These are phyloP conservation scores for Caenorhabditis inopinata DNA, from an alignment of 1,140 invertebrate genomes.

Conservation along the genomic window DNA sequence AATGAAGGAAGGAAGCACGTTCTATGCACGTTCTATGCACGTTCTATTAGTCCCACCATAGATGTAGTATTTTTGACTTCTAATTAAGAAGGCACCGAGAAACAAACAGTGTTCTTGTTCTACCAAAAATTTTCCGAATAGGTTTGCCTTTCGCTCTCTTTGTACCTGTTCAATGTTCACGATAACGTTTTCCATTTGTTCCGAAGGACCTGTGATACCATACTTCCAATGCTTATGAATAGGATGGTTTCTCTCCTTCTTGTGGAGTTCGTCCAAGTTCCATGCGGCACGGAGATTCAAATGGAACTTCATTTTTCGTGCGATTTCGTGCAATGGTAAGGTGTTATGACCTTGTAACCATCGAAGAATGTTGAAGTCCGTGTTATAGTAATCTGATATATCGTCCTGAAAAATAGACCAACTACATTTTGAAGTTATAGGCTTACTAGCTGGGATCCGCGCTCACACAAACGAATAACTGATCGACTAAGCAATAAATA, in stretches of 20 bases:
- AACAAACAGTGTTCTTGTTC: no score
- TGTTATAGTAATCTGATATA: conserved; percentile 55
- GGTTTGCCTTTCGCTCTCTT: no score
- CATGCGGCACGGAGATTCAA: conserved; percentile 54
- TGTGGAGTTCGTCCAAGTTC: conserved; percentile 52
- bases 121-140: no score
- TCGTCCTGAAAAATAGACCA: conserved; percentile 52
- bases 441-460: no score
- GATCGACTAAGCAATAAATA: not conserved
- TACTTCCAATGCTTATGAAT: conserved; percentile 59
- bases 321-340: conserved; percentile 40
- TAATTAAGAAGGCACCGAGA: no score
- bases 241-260: conserved; percentile 51
- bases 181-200: conserved; percentile 55
- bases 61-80: no score
- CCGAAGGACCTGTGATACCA: conserved; percentile 56
- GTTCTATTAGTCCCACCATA: no score
- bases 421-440: no score
- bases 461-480: no score
- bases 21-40: no score
- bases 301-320: conserved; percentile 52
- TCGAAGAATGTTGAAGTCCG: conserved; percentile 56
- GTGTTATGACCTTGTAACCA: conserved; percentile 55
- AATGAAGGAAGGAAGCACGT: no score
- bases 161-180: conserved; percentile 62